phyloP scores from a whole-genome alignment of 2,888 invertebrate genomes.

The Xanthorhoe designata region DNA sequence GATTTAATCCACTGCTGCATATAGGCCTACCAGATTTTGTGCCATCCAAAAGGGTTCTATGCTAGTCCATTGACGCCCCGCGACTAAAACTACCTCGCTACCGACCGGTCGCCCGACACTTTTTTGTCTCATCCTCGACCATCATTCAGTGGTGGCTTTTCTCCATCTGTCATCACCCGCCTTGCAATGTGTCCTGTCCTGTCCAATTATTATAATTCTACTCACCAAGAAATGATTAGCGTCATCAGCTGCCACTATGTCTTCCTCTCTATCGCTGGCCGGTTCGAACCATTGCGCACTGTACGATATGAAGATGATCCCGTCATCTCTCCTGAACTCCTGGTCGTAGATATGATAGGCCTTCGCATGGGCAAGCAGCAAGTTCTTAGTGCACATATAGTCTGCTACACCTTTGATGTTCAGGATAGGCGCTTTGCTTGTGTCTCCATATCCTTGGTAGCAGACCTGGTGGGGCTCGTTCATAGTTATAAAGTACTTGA shows the following conservation, averaged over 20 bases:
- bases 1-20: too few relatives aligned
- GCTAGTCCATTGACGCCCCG: too few relatives aligned
- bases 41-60: too few relatives aligned
- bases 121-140: too few relatives aligned
- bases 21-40: too few relatives aligned
- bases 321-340: conserved; percentile 69
- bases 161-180: too few relatives aligned
- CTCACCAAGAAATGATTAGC: conserved; percentile 76
- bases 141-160: too few relatives aligned
- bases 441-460: conserved; percentile 69
- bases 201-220: background rate
- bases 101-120: too few relatives aligned
- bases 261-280: conserved; percentile 61
- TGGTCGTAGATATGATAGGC: conserved; percentile 69
- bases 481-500: conserved; percentile 83
- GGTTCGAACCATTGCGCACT: conserved; percentile 83
- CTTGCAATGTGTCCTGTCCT: too few relatives aligned
- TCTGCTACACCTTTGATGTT: conserved; percentile 71
- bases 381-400: conserved; percentile 76
- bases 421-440: conserved; percentile 55
- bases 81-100: too few relatives aligned
- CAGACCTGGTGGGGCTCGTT: conserved; percentile 80
- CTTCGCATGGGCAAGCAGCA: conserved; percentile 82
- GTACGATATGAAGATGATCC: conserved; percentile 72
- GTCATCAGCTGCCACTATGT: conserved; percentile 70